These are phyloP conservation scores for Crocuta crocuta DNA, from an alignment of 2,113 vertebrate species.

Conservation along the genomic window DNA sequence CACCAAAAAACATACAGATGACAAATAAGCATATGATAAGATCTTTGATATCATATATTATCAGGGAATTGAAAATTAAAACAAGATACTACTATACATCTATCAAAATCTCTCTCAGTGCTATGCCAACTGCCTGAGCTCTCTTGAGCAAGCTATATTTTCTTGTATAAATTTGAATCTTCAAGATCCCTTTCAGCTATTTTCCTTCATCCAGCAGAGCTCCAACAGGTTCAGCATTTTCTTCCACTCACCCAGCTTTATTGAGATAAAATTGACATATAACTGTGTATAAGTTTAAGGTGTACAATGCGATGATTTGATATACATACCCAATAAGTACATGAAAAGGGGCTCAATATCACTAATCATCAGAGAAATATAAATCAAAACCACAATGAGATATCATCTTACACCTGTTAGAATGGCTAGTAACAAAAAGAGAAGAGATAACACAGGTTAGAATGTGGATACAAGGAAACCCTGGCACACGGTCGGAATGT, in stretches of 20 bases:
- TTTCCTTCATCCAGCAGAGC: background rate
- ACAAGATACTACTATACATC: background rate
- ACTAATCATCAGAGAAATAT: background rate
- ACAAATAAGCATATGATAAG: background rate
- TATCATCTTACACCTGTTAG: background rate
- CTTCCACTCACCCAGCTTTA: background rate
- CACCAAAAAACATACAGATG: background rate
- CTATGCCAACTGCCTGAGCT: background rate
- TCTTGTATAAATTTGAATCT: background rate
- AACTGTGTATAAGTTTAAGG: background rate
- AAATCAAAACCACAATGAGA: background rate
- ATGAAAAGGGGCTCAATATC: background rate
- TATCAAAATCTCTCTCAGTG: background rate
- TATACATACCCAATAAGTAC: background rate
- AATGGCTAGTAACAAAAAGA: background rate
- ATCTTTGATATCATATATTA: background rate
- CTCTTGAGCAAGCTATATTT: background rate
- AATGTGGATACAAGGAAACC: background rate
- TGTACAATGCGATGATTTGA: background rate
- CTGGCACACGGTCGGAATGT: background rate
- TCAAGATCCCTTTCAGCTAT: background rate
- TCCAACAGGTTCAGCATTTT: background rate
- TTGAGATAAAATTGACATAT: background rate
- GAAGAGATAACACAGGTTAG: background rate
- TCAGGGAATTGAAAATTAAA: background rate